Evolutionary conservation across 2,888 invertebrate species (phyloP), one percentile per base, ranked within the genome.

Genomic region (Labia minor): DNA sequence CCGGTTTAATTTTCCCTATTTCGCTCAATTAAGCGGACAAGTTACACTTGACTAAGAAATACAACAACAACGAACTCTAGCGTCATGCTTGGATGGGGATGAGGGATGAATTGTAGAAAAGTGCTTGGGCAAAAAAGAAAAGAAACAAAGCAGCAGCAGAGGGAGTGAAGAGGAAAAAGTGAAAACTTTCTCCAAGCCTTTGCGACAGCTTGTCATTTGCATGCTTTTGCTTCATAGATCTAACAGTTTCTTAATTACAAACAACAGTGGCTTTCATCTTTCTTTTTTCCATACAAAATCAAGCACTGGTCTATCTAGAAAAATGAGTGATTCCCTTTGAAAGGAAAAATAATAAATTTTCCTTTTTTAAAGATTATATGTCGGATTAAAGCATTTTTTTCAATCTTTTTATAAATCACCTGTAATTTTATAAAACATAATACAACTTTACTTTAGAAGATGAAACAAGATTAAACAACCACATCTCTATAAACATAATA

Each of bases 11-110:
- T 49, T 49, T 49, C 49, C 16, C 49, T 49, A 49, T 49, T 49
- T 49, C 49, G 49, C 49, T 49, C 49, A 49, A 49, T 49, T 49
- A 49, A 49, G 49, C 49, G 49, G 49, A 49, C 49, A 49, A 49
- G 49, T 49, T 49, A 49, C 49, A 49, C 49, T 49, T 49, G 49
- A 49, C 49, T 49, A 49, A 49, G 49, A 49, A 49, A 49, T 49
- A 49, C 49, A 49, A 49, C 49, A 49, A 49, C 49, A 49, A 49
- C 49, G 49, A 49, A 49, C 49, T 49, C 49, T 49, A 16, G 49
- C 49, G 49, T 49, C 49, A 49, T 49, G 49, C n/a, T 49, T 49
- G 49, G 49, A 2, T 49, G 49, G 49, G 49, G 49, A 3, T 49
- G 49, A 49, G 49, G 49, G 49, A 14, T 49, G 49, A 49, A 49